phyloP scores from a whole-genome alignment of 2,113 vertebrate genomes.

The Panthera tigris region DNA sequence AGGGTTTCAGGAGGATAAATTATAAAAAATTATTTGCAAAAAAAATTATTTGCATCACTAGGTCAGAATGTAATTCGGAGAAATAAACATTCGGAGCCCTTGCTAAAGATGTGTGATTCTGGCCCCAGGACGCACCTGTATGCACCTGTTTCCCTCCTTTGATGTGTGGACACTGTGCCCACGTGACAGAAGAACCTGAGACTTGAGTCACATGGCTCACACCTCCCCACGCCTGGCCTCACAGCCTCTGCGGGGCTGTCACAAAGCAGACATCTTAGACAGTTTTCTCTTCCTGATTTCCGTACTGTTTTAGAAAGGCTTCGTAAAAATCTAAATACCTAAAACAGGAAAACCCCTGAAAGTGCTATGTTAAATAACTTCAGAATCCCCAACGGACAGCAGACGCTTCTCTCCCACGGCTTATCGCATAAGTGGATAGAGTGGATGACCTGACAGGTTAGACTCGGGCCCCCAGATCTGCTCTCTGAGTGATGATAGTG shows the following conservation, averaged over 20 bases:
- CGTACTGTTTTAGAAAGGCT: neutral
- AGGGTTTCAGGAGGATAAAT: neutral
- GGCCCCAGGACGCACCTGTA: neutral
- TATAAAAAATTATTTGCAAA: neutral
- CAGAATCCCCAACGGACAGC: neutral
- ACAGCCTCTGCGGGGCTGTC: rapidly evolving
- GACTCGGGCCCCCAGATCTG: neutral
- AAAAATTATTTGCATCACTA: neutral
- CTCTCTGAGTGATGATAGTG: too few species aligned
- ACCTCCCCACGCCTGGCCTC: too few species aligned
- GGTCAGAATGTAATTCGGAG: neutral
- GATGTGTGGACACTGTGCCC: neutral
- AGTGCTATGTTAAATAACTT: neutral
- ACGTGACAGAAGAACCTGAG: neutral
- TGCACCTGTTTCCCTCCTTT: neutral
- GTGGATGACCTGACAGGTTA: neutral
- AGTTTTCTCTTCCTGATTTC: neutral
- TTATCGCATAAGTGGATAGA: neutral
- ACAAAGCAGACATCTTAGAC: neutral
- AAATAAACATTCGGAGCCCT: neutral
- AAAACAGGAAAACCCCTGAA: neutral
- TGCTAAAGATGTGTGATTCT: neutral
- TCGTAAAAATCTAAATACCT: neutral
- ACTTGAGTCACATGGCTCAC: too few species aligned
- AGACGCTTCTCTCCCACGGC: neutral